Percentiles rank a stretch among this genome's conserved stretches.
phyloP scores from a whole-genome alignment of 2,888 invertebrate species.

The Microctonus brassicae region DNA sequence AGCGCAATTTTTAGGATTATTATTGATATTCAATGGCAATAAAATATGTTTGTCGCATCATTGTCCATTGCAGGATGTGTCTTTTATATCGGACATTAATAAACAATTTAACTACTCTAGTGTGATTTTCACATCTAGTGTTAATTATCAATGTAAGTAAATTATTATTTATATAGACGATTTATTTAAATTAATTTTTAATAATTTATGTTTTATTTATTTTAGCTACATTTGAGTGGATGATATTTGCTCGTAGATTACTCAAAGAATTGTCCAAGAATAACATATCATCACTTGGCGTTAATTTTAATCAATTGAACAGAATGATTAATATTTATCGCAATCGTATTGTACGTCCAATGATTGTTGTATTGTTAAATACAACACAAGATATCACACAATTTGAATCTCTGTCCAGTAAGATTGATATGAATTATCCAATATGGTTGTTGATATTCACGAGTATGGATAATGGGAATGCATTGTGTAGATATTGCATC shows the following conservation, averaged over 20 bases:
- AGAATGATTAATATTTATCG: conserved; percentile 29
- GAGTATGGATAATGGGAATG: conserved; percentile 23
- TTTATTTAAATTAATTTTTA: background rate
- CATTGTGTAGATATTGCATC: conserved; percentile 42
- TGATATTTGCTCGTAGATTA: conserved; percentile 41
- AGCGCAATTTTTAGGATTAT: too few species aligned
- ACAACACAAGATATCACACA: conserved; percentile 38
- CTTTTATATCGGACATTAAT: too few species aligned
- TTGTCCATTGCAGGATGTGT: too few species aligned
- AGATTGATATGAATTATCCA: conserved; percentile 44
- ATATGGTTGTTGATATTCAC: conserved; percentile 57
- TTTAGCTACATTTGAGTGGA: conserved; percentile 29
- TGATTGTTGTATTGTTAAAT: conserved; percentile 51
- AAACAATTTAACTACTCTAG: too few species aligned
- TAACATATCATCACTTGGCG: conserved; percentile 37
- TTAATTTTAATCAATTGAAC: conserved; percentile 37
- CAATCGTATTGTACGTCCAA: conserved; percentile 42
- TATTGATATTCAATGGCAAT: too few species aligned
- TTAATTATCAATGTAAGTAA: too few species aligned
- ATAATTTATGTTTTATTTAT: background rate
- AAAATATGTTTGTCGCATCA: too few species aligned
- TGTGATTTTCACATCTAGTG: too few species aligned
- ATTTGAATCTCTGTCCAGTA: conserved; percentile 43
- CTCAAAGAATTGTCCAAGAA: conserved; percentile 47
- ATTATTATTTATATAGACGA: too few species aligned